These are phyloP conservation scores for Rhingia rostrata DNA, from an alignment of 2,888 invertebrate genomes.

Conservation along the genomic window DNA sequence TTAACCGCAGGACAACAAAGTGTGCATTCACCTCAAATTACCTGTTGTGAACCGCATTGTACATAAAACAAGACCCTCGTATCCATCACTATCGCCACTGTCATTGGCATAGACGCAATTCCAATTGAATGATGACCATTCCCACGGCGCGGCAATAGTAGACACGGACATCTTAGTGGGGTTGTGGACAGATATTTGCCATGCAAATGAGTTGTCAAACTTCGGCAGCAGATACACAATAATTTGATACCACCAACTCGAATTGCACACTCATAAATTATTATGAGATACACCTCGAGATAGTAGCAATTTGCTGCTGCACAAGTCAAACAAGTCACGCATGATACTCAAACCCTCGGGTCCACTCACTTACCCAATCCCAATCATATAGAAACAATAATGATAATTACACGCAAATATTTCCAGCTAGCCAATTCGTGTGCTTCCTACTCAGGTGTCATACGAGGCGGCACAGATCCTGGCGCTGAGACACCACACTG, in stretches of 20 bases:
- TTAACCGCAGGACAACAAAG: conserved; percentile 65
- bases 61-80: neutral
- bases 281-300: conserved; percentile 51
- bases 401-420: conserved; percentile 68
- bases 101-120: neutral
- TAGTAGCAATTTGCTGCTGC: conserved; percentile 47
- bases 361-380: conserved; percentile 31
- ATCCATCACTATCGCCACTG: neutral
- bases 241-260: conserved; percentile 52
- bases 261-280: conserved; percentile 70
- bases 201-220: conserved; percentile 73
- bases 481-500: conserved; percentile 24
- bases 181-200: conserved; percentile 14
- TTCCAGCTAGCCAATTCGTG: conserved; percentile 30
- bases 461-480: conserved; percentile 60
- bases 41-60: conserved; percentile 59
- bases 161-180: neutral
- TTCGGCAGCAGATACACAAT: conserved; percentile 21
- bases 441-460: conserved; percentile 73
- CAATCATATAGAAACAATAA: conserved; percentile 61
- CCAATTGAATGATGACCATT: conserved; percentile 57
- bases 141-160: conserved; percentile 1
- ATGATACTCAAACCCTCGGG: conserved; percentile 28
- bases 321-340: conserved; percentile 69
- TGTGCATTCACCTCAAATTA: conserved; percentile 69